A percentile compares a stretch with the other conserved stretches of the same genome.
Evolutionary conservation across 2,888 invertebrate species (phyloP).

Genomic region (Subacronicta megacephala): DNA sequence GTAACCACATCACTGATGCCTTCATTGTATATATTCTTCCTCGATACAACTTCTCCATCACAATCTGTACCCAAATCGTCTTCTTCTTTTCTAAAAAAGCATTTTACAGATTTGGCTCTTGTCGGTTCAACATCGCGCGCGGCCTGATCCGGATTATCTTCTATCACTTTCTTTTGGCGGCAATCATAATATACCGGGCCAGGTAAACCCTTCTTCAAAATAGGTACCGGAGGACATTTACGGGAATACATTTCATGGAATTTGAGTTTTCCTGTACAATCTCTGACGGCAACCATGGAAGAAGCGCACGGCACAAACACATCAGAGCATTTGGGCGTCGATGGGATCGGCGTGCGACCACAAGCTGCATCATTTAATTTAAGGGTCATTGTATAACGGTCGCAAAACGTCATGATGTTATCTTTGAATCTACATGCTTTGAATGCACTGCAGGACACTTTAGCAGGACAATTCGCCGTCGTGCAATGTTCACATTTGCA

Average conservation of each 20-base stretch:
- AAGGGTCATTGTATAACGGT: slow-evolving; percentile 74
- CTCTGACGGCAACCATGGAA: slow-evolving; percentile 43
- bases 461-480: slow-evolving; percentile 54
- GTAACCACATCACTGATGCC: slow-evolving; percentile 70
- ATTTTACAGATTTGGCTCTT: slow-evolving; percentile 20
- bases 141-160: not conserved
- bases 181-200: slow-evolving; percentile 6
- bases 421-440: slow-evolving; percentile 55
- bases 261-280: slow-evolving; percentile 33
- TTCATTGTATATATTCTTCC: slow-evolving; percentile 75
- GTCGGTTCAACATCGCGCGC: slow-evolving; percentile 1
- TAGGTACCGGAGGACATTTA: slow-evolving; percentile 43
- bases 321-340: slow-evolving; percentile 43
- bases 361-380: slow-evolving; percentile 67
- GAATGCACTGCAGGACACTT: slow-evolving; percentile 13
- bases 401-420: slow-evolving; percentile 72
- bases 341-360: slow-evolving; percentile 46
- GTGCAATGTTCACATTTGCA: slow-evolving; percentile 66
- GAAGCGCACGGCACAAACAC: slow-evolving; percentile 22
- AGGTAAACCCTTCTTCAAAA: slow-evolving; percentile 46
- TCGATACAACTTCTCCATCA: slow-evolving; percentile 14
- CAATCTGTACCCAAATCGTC: not conserved
- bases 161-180: not conserved
- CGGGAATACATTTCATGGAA: slow-evolving; percentile 14
- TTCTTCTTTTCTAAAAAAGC: slow-evolving; percentile 14